Evolutionary conservation across 2,888 invertebrate species (phyloP), one percentile per base, ranked within the genome.

Genomic region (Thera britannica): DNA sequence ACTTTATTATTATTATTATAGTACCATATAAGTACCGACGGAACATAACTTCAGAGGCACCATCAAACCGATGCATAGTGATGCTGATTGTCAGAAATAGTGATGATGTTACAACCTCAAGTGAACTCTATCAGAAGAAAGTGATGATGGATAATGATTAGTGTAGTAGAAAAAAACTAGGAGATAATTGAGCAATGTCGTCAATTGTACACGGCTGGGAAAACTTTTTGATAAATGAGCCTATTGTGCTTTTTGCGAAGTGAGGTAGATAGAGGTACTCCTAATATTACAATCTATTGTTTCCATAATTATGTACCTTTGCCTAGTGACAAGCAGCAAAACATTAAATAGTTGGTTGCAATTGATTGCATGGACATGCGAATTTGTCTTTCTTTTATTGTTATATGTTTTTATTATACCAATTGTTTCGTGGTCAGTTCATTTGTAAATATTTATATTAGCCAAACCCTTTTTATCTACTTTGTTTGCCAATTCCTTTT

Each of bases 161-260:
- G 2, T 38, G 38, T 2, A 12, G 36, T n/a, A 56, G 8, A 41
- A 38, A 56, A 7, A 60, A 51, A 41, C 12, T 46, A 41, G 41
- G 55, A 55, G 12, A 55, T 52, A 58, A 58, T 63, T 63, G 44
- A 64, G 63, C 52, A 64, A 64, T 58, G 11, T 58, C 46, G 38
- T 62, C 41, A 52, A 41, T 12, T 4, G 12, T 38, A 12, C 52
- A 36, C 36, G 6, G 35, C 58, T 64, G 63, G 52, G 63, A 64
- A 58, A 44, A 51, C 44, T 58, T 64, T 58, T 58, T 58, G 52
- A 57, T 58, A 41, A 12, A 58, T 36, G 57, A 41, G 61, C 35
- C 58, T 44, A 64, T 64, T 64, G 63, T 64, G 12, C 35, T 52
- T 64, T 64, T 64, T 52, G 51, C 58, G 35, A 57, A 46, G 44